phyloP scores from a whole-genome alignment of 2,113 vertebrate genomes.

The Ellobius talpinus region DNA sequence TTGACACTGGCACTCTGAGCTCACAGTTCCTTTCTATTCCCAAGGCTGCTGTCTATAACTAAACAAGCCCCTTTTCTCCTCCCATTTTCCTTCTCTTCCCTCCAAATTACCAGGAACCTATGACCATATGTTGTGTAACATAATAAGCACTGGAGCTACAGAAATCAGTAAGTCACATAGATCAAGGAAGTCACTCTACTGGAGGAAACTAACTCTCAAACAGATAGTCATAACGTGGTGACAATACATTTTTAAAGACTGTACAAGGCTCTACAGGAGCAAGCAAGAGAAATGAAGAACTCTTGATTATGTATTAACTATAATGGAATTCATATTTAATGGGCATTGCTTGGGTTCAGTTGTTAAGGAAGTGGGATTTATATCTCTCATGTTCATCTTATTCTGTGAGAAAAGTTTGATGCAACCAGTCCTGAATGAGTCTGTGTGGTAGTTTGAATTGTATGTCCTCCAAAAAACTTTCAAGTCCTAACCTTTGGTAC shows the following conservation, averaged over 20 bases:
- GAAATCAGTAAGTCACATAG: constrained; percentile 11
- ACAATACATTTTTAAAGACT: constrained; percentile 30
- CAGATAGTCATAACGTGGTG: not conserved
- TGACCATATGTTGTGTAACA: not conserved
- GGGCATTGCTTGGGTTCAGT: constrained; percentile 2
- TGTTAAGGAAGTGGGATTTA: constrained; percentile 32
- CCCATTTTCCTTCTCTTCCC: not conserved
- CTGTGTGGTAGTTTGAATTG: not conserved
- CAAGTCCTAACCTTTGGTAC: not conserved
- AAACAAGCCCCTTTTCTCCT: not conserved
- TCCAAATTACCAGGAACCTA: constrained; percentile 13
- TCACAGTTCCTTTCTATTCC: not conserved
- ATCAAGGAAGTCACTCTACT: constrained; percentile 23
- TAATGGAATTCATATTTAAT: constrained; percentile 19
- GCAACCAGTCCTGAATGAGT: not conserved
- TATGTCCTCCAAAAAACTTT: not conserved
- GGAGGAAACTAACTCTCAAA: constrained; percentile 54
- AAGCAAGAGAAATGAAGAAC: constrained; percentile 34
- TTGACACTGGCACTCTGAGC: constrained; percentile 8
- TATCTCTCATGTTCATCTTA: constrained; percentile 28
- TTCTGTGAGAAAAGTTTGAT: constrained; percentile 32
- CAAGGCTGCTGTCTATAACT: not conserved
- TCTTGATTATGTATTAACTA: constrained; percentile 33
- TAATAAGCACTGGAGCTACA: not conserved
- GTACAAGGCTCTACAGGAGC: not conserved